Percentiles rank a stretch among this genome's conserved stretches.
Conservation (phyloP, 2,797 vertebrate genomes). For the Avahi laniger region DNA sequence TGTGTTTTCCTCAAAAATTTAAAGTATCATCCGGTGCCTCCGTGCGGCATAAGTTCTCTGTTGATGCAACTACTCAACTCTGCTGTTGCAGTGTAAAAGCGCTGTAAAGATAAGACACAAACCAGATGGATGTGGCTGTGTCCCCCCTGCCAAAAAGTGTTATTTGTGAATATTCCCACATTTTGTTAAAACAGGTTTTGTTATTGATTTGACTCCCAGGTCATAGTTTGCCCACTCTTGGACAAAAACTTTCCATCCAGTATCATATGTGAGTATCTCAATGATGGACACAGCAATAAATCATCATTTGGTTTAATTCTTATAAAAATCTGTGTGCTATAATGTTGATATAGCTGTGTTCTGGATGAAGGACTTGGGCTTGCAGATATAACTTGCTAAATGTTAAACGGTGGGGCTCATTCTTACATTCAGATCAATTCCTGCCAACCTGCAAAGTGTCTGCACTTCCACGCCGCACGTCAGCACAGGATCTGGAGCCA, state of each 20-base stretch:
- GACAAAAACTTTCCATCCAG: neutral
- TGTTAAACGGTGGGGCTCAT: accelerated
- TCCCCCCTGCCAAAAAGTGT: no score
- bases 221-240: accelerated
- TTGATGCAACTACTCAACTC: neutral
- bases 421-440: accelerated
- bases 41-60: neutral
- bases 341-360: no score
- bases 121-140: accelerated
- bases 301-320: neutral
- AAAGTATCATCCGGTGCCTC: neutral
- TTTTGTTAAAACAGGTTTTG: neutral
- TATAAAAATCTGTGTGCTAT: neutral
- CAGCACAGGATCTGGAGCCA: neutral
- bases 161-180: no score
- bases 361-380: neutral
- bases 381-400: neutral
- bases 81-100: neutral
- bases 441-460: accelerated
- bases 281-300: neutral
- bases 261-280: no score
- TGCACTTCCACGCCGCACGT: accelerated
- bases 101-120: neutral
- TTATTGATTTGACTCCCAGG: no score
- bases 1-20: neutral